Conservation (phyloP, 2,797 vertebrate species). For the Sandelia bainsii region DNA sequence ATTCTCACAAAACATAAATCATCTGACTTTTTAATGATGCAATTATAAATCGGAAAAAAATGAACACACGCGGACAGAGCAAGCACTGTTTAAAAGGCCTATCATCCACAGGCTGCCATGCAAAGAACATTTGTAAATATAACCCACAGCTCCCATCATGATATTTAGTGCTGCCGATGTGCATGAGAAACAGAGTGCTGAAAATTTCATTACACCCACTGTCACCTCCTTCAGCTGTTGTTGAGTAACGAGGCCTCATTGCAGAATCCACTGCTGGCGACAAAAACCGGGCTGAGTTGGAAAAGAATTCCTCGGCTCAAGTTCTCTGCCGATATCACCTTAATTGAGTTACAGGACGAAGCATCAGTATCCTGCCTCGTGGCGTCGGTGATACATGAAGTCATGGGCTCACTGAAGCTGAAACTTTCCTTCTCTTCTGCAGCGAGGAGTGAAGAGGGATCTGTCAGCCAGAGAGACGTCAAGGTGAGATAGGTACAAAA, state of each 20-base stretch:
- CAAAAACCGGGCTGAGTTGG: constrained; percentile 59
- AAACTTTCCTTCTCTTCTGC: constrained; percentile 19
- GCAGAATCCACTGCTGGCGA: constrained; percentile 50
- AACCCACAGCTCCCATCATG: constrained; percentile 39
- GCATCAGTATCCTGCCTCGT: constrained; percentile 54
- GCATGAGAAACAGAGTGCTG: constrained; percentile 44
- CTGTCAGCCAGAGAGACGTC: constrained; percentile 6
- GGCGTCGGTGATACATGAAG: constrained; percentile 39
- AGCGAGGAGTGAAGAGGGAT: not conserved
- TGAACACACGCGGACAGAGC: no score
- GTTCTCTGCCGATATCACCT: constrained; percentile 42
- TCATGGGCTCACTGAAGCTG: not conserved
- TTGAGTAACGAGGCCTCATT: constrained; percentile 66
- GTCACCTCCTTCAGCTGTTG: constrained; percentile 74
- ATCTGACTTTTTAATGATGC: no score
- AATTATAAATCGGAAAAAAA: no score
- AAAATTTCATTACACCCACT: constrained; percentile 72
- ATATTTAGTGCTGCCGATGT: constrained; percentile 50
- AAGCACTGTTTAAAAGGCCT: constrained; percentile 9
- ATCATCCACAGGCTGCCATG: constrained; percentile 19
- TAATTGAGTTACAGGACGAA: constrained; percentile 74
- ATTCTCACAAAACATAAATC: no score
- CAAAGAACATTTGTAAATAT: constrained; percentile 47
- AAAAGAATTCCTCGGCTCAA: constrained; percentile 70
- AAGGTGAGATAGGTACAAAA: not conserved